phyloP scores from a whole-genome alignment of 2,797 vertebrate genomes.

The Squalus acanthias region DNA sequence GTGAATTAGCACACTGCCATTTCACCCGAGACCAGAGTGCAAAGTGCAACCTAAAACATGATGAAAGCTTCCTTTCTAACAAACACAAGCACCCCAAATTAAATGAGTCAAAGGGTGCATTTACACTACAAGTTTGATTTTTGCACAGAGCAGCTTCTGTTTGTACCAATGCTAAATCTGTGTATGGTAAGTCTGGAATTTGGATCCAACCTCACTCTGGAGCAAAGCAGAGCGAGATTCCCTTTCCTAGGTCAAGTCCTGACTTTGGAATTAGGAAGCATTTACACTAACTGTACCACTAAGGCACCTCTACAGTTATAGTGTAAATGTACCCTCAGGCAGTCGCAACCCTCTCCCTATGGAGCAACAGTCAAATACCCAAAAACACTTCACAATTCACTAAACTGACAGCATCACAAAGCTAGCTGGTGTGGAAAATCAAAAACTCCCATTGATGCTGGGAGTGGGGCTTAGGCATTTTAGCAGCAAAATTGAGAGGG shows the following conservation, averaged over 20 bases:
- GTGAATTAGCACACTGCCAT: neutral
- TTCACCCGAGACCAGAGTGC: neutral
- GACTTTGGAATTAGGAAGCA: neutral
- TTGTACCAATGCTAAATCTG: neutral
- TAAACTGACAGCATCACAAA: neutral
- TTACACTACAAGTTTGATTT: neutral
- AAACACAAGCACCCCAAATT: neutral
- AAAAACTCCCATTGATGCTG: neutral
- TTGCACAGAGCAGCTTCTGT: neutral
- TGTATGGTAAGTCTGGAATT: neutral
- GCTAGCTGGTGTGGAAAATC: too few species aligned
- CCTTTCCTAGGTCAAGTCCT: neutral
- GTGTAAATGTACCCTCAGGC: neutral
- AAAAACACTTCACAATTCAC: too few species aligned
- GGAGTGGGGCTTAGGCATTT: neutral
- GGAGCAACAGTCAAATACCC: neutral
- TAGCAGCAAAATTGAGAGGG: too few species aligned
- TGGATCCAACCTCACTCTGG: neutral
- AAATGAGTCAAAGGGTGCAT: neutral
- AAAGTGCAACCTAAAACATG: neutral
- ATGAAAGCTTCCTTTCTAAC: neutral
- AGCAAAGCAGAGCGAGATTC: neutral
- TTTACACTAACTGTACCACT: too few species aligned
- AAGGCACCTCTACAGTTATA: too few species aligned
- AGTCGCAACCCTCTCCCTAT: neutral